A percentile compares a stretch with the other conserved stretches of the same genome.
These are phyloP conservation scores for Tortricodes alternella DNA, from an alignment of 2,888 invertebrate genomes.

Conservation along the genomic window DNA sequence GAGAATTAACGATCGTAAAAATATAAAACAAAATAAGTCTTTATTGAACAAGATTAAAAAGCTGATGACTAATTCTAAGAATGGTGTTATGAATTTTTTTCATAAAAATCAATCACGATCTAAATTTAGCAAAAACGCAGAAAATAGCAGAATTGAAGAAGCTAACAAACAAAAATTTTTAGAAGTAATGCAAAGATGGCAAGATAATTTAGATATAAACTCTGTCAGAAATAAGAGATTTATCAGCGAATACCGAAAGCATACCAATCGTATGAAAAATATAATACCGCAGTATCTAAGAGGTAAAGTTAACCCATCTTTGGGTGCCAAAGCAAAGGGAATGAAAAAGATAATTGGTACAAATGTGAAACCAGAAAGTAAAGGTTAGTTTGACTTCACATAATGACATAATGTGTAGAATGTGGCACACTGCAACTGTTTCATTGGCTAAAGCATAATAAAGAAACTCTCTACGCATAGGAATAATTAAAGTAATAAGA, in stretches of 20 bases:
- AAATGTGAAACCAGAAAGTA: background rate
- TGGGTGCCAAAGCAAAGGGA: constrained; percentile 34
- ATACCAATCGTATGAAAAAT: constrained; percentile 51
- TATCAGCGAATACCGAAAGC: constrained; percentile 33
- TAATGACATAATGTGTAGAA: too few relatives aligned
- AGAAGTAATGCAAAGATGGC: constrained; percentile 59
- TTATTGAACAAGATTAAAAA: constrained; percentile 55
- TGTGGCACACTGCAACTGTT: too few relatives aligned
- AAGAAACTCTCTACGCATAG: too few relatives aligned
- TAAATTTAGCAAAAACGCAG: constrained; percentile 49
- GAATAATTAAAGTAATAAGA: too few relatives aligned
- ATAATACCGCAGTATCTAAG: constrained; percentile 63
- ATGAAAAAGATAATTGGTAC: constrained; percentile 35
- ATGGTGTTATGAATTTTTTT: constrained; percentile 48
- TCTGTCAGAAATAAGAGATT: constrained; percentile 49
- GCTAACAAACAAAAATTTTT: constrained; percentile 44
- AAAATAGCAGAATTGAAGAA: constrained; percentile 49
- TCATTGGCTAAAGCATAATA: too few relatives aligned
- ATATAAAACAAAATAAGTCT: constrained; percentile 45
- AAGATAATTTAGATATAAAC: constrained; percentile 47
- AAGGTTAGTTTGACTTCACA: background rate
- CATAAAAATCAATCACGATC: constrained; percentile 48
- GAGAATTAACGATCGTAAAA: too few relatives aligned
- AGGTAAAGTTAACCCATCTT: constrained; percentile 54
- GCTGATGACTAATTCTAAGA: constrained; percentile 53